Conservation (phyloP, 1,140 invertebrate genomes). For the Pogonognathellus flavescens region DNA sequence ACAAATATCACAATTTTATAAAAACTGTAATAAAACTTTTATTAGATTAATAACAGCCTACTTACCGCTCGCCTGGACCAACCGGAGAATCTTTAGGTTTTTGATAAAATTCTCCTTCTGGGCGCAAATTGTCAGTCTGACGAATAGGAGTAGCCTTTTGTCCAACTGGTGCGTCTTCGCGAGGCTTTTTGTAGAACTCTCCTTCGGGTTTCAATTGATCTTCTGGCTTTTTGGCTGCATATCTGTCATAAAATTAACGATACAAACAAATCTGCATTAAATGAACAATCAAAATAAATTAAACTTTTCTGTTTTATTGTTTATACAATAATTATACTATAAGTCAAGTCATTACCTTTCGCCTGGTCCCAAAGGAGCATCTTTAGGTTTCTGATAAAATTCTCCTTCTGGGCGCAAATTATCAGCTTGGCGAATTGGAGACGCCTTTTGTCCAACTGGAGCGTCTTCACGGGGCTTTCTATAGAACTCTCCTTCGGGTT, state of each 20-base stretch:
- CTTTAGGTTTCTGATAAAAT: too few species aligned
- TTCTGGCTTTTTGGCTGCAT: background rate
- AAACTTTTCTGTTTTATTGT: too few species aligned
- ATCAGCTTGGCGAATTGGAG: constrained; percentile 73
- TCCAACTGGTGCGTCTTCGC: constrained; percentile 52
- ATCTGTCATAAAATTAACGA: constrained; percentile 68
- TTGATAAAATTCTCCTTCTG: constrained; percentile 54
- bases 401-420: constrained; percentile 69
- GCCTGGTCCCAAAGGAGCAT: too few species aligned
- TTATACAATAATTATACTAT: too few species aligned
- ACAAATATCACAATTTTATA: too few species aligned
- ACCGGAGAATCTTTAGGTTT: constrained; percentile 69
- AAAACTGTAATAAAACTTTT: too few species aligned
- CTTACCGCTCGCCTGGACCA: constrained; percentile 69
- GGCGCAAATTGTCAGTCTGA: constrained; percentile 69
- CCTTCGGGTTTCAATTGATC: constrained; percentile 6
- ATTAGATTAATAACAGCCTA: too few species aligned
- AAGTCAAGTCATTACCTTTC: too few species aligned
- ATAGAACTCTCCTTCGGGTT: constrained; percentile 67
- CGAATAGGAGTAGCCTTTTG: constrained; percentile 60
- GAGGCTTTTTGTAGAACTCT: background rate
- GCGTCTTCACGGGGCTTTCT: constrained; percentile 62
- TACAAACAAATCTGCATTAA: too few species aligned
- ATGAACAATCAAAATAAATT: too few species aligned
- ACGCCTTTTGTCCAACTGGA: constrained; percentile 71